Conservation (phyloP, 1,140 invertebrate species). For the Drosophila obscura region DNA sequence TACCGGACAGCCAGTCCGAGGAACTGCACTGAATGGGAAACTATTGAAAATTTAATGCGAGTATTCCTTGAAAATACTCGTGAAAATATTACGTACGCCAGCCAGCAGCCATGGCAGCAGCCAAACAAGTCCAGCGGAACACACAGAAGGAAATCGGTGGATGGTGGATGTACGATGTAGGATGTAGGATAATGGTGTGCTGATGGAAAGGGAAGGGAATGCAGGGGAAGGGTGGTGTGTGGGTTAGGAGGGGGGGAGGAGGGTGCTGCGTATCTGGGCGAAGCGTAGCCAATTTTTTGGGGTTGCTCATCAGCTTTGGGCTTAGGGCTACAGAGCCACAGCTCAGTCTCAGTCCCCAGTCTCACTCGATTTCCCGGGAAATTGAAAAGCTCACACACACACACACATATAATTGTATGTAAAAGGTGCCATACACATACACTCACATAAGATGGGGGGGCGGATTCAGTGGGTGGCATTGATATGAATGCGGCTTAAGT, state of each 20-base stretch:
- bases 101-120: too few relatives aligned
- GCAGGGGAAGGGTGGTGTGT: neutral
- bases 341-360: constrained; percentile 28
- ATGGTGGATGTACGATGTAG: too few relatives aligned
- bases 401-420: neutral
- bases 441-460: too few relatives aligned
- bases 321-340: constrained; percentile 27
- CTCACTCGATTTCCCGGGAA: constrained; percentile 48
- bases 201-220: too few relatives aligned
- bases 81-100: too few relatives aligned
- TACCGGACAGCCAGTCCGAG: too few relatives aligned
- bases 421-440: neutral
- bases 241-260: neutral
- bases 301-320: constrained; percentile 44
- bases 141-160: neutral
- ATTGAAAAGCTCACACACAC: constrained; percentile 55
- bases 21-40: constrained; percentile 5
- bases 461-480: constrained; percentile 21
- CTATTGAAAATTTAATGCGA: constrained; percentile 33
- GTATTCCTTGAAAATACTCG: constrained; percentile 27
- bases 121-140: too few relatives aligned
- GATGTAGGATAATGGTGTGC: too few relatives aligned
- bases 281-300: constrained; percentile 21
- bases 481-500: constrained; percentile 69
- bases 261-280: neutral